Conservation (phyloP, 2,888 invertebrate species). For the Dicyrtomina minuta region DNA sequence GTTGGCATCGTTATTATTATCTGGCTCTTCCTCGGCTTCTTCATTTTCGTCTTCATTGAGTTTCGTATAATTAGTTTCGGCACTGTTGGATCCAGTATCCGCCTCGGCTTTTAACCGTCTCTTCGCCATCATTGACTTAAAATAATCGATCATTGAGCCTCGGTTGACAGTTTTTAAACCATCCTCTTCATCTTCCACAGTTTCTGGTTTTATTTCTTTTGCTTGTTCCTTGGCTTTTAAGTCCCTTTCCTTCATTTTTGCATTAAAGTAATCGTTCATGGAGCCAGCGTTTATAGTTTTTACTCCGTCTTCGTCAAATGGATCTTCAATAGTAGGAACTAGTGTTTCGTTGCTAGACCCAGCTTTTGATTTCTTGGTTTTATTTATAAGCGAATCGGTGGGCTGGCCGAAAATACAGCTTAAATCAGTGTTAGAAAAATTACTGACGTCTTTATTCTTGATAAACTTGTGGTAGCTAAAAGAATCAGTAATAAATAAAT, state of each 20-base stretch:
- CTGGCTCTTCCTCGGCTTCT: neutral
- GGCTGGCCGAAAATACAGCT: constrained; percentile 38
- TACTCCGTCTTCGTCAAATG: constrained; percentile 1
- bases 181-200: neutral
- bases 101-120: neutral
- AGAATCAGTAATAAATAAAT: constrained; percentile 22
- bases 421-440: constrained; percentile 42
- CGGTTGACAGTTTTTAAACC: constrained; percentile 34
- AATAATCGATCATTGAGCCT: constrained; percentile 40
- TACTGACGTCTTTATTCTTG: constrained; percentile 50
- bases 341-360: too few species aligned
- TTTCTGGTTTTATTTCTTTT: neutral
- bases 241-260: constrained; percentile 2
- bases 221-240: neutral
- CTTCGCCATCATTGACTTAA: constrained; percentile 4
- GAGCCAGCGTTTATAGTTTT: constrained; percentile 39
- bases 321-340: too few species aligned
- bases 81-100: neutral
- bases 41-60: neutral
- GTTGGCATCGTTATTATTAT: neutral
- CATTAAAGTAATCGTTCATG: constrained; percentile 33
- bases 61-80: neutral
- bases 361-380: neutral
- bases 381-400: neutral
- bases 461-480: constrained; percentile 49